A percentile compares a stretch with the other conserved stretches of the same genome.
phyloP scores from a whole-genome alignment of 2,113 vertebrate species.

The Hippocampus abdominalis region DNA sequence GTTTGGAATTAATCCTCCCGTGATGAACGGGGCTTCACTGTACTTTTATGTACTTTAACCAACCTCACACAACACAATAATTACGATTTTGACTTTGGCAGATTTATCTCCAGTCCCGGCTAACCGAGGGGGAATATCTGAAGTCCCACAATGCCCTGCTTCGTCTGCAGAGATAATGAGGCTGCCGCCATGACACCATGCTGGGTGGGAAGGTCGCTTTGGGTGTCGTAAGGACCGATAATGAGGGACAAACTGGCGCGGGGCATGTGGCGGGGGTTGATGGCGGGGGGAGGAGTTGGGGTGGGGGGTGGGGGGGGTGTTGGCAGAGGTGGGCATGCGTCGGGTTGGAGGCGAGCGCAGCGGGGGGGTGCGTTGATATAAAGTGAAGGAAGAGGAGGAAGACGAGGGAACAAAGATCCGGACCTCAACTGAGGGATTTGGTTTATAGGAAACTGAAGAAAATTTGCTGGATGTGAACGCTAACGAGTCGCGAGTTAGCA shows the following conservation, averaged over 20 bases:
- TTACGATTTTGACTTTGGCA: constrained; percentile 27
- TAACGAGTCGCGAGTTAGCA: constrained; percentile 53
- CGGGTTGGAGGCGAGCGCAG: constrained; percentile 55
- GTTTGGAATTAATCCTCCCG: not conserved
- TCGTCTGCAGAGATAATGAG: constrained; percentile 66
- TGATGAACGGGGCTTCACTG: not conserved
- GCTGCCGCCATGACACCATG: constrained; percentile 54
- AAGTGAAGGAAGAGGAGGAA: constrained; percentile 22
- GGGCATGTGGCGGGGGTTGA: constrained; percentile 34
- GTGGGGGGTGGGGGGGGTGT: constrained; percentile 48
- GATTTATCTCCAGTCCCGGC: constrained; percentile 41
- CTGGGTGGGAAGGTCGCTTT: constrained; percentile 54
- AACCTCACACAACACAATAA: not conserved
- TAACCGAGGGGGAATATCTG: constrained; percentile 54
- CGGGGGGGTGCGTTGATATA: constrained; percentile 47
- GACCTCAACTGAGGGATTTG: constrained; percentile 34
- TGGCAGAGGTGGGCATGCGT: constrained; percentile 5
- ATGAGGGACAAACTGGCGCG: constrained; percentile 67
- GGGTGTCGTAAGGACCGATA: constrained; percentile 55
- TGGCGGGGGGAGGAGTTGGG: not conserved
- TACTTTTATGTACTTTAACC: not conserved
- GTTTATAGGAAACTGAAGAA: constrained; percentile 27
- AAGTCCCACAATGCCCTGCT: constrained; percentile 43
- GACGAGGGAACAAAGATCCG: constrained; percentile 36
- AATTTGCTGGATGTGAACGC: constrained; percentile 31